Base-by-base conservation (phyloP, 2,888 invertebrate genomes). In the Rhopalosiphum nymphaeae region DNA sequence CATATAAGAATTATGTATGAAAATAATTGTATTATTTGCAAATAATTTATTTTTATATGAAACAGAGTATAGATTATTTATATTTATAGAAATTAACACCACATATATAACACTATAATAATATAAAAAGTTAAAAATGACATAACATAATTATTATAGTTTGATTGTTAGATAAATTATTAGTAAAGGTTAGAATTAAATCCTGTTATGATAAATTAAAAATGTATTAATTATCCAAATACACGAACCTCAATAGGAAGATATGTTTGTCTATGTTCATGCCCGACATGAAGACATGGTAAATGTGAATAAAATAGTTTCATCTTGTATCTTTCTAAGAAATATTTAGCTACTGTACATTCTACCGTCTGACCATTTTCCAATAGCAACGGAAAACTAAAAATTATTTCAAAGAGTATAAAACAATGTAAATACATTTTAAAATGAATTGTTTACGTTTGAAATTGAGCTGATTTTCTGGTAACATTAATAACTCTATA, bases 401-500 rank as follows among this genome's bases (percentile, higher is more conserved):
- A 95, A 95, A 85, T 29, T 92, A 86, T 87, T 91, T 86, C 86
- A 93, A 67, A 29, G 13, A 36, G 56, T 46, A 49, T 56, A 78
- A 42, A 25, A 46, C 2, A 57, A 61, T 36, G 44, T 61, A 87
- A 78, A 25, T 49, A 49, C 49, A 26, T 56, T 85, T 49, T 42
- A 67, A 89, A 36, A 46, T 53, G 0, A 26, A 94, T 95, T 95
- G 97, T 98, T 97, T 97, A 99, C 98, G 99, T 99, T 97, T 99
- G 99, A 98, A 99, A 99, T 96, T 99, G 99, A 95, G 99, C 99
- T 94, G 99, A 99, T 96, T 99, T 97, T 94, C 99, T 97, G 2
- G 99, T 99, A 9, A 99, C 99, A 96, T 99, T 99, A 96, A 99
- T 99, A 86, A 99, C 99, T 96, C 99, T 97, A 96, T 99, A 99